These are phyloP conservation scores for Palloptera scutellata DNA, from an alignment of 2,888 invertebrate species.

Conservation along the genomic window DNA sequence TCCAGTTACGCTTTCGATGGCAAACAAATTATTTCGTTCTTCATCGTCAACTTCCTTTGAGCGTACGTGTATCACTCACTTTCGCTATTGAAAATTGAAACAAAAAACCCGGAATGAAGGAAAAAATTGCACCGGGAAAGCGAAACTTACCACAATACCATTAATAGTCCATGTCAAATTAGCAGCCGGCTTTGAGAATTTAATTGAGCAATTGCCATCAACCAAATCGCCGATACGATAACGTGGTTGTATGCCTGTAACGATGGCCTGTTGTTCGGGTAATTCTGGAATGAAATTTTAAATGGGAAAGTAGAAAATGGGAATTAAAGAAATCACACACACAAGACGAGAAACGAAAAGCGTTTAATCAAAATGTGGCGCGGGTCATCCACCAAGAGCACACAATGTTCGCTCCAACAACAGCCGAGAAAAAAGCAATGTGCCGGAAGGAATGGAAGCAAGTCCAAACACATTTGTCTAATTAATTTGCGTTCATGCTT, in stretches of 20 bases:
- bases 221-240: slow-evolving; percentile 68
- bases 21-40: background rate
- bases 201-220: slow-evolving; percentile 68
- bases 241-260: slow-evolving; percentile 67
- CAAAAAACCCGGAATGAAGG: slow-evolving; percentile 14
- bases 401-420: slow-evolving; percentile 35
- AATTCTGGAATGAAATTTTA: slow-evolving; percentile 58
- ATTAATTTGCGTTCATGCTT: slow-evolving; percentile 54
- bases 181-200: slow-evolving; percentile 68
- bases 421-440: slow-evolving; percentile 28
- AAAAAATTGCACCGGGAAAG: slow-evolving; percentile 1
- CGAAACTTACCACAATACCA: slow-evolving; percentile 64
- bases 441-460: background rate
- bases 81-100: background rate
- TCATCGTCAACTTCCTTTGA: background rate
- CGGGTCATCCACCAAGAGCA: slow-evolving; percentile 28
- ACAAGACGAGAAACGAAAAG: slow-evolving; percentile 18
- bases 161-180: slow-evolving; percentile 71
- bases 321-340: slow-evolving; percentile 11
- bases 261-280: slow-evolving; percentile 67
- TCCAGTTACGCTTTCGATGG: too few species aligned
- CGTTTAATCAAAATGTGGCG: slow-evolving; percentile 38
- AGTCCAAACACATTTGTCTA: slow-evolving; percentile 53
- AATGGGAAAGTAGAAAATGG: slow-evolving; percentile 16
- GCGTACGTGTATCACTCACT: too few species aligned